A percentile compares a stretch with the other conserved stretches of the same genome.
phyloP scores from a whole-genome alignment of 2,113 vertebrate genomes.

The Campylomormyrus numenius region DNA sequence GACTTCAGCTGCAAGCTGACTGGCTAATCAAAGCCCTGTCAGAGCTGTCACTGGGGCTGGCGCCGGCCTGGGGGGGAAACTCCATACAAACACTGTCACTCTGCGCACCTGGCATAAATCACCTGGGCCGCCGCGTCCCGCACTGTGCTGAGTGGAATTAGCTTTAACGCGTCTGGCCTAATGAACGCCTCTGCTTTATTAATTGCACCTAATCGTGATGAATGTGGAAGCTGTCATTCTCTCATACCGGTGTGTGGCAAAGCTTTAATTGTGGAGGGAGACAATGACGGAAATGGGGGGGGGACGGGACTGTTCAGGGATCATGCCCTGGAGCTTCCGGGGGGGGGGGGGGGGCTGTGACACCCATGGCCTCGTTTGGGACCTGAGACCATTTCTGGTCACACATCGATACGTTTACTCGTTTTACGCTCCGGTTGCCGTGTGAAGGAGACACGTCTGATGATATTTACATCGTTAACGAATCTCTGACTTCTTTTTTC shows the following conservation, averaged over 20 bases:
- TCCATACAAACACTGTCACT: conserved; percentile 56
- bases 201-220: conserved; percentile 47
- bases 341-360: too few relatives aligned
- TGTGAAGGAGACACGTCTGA: background rate
- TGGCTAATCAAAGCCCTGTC: conserved; percentile 97
- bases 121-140: conserved; percentile 58
- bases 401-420: background rate
- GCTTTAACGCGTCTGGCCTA: conserved; percentile 33
- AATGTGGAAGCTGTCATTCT: conserved; percentile 38
- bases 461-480: conserved; percentile 9
- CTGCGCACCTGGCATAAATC: conserved; percentile 59
- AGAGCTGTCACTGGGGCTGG: conserved; percentile 36
- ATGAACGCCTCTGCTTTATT: conserved; percentile 46
- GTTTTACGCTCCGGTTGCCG: background rate
- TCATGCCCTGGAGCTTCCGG: too few relatives aligned
- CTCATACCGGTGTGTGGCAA: conserved; percentile 17
- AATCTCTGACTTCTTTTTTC: background rate
- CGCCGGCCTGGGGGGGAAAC: conserved; percentile 53
- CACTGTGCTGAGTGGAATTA: conserved; percentile 50
- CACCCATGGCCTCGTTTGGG: background rate
- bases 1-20: conserved; percentile 81
- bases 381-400: background rate
- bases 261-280: conserved; percentile 28
- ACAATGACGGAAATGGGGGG: background rate
- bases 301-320: too few relatives aligned